Evolutionary conservation across 2,797 vertebrate genomes (phyloP).

Genomic region (Lepilemur septentrionalis): DNA sequence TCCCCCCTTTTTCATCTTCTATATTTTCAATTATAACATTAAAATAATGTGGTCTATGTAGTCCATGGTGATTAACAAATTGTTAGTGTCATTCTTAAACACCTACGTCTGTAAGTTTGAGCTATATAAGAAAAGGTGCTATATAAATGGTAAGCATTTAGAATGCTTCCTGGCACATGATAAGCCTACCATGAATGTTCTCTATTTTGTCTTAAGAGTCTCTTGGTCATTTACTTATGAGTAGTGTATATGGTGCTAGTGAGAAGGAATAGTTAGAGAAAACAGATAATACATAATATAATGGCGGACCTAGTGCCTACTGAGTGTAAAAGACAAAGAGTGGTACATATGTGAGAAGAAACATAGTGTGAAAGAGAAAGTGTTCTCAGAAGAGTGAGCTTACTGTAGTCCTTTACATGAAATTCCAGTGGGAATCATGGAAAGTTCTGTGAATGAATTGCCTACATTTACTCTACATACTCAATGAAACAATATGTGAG

Average conservation of each 20-base stretch:
- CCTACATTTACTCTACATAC: neutral
- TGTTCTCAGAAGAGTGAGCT: neutral
- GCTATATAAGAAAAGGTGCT: neutral
- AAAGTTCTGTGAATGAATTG: neutral
- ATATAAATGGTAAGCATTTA: neutral
- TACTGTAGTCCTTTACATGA: neutral
- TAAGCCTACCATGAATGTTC: neutral
- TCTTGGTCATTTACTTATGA: neutral
- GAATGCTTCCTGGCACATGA: neutral
- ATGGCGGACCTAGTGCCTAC: rapidly evolving
- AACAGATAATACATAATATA: neutral
- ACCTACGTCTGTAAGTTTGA: neutral
- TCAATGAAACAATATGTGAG: neutral
- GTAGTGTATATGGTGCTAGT: neutral
- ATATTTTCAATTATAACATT: neutral
- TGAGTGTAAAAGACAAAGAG: neutral
- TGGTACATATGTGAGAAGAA: neutral
- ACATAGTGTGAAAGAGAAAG: neutral
- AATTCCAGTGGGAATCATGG: neutral
- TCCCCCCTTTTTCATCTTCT: neutral
- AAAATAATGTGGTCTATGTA: neutral
- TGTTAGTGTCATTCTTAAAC: neutral
- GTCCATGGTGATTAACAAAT: neutral
- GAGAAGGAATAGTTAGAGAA: neutral
- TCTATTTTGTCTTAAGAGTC: neutral